Evolutionary conservation across 30 jellyfish, hydroid and myxozoan genomes (phyloP).

Genomic region (Cassiopea xamachana): DNA sequence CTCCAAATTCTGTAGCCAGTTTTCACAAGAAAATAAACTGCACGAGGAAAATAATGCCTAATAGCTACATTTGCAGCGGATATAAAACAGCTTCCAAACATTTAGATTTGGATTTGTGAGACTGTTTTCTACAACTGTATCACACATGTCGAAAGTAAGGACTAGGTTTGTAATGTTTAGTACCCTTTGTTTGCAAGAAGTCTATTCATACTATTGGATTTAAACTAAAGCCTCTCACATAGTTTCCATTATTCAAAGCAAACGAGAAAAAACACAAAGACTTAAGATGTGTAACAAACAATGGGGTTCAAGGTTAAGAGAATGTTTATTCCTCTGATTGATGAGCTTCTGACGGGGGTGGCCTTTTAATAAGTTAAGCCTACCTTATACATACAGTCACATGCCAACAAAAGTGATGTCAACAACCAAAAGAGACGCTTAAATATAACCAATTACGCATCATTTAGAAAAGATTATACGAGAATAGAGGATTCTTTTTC

Average conservation of each 20-base stretch:
- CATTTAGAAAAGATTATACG: not conserved
- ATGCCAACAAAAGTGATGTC: not conserved
- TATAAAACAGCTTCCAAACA: not conserved
- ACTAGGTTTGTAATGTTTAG: not conserved
- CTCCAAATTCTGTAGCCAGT: conserved; percentile 12
- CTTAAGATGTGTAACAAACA: conserved; percentile 3
- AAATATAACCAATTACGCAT: not conserved
- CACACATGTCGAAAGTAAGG: conserved; percentile 25
- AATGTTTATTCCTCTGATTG: conserved; percentile 29
- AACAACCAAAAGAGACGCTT: not conserved
- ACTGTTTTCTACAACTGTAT: not conserved
- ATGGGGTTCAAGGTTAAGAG: conserved; percentile 19
- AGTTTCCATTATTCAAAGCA: not conserved
- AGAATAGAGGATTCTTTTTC: not conserved
- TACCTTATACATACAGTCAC: not conserved
- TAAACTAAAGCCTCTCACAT: not conserved
- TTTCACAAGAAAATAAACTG: not conserved
- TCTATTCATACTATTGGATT: conserved; percentile 24
- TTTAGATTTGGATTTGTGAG: not conserved
- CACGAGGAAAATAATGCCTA: not conserved
- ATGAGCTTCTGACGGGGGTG: conserved; percentile 56
- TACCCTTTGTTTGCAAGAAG: not conserved
- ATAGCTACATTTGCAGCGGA: not conserved
- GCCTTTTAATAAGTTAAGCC: not conserved
- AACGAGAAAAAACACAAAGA: conserved; percentile 9